phyloP scores from a whole-genome alignment of 2,113 vertebrate genomes.

The Alexandromys fortis region DNA sequence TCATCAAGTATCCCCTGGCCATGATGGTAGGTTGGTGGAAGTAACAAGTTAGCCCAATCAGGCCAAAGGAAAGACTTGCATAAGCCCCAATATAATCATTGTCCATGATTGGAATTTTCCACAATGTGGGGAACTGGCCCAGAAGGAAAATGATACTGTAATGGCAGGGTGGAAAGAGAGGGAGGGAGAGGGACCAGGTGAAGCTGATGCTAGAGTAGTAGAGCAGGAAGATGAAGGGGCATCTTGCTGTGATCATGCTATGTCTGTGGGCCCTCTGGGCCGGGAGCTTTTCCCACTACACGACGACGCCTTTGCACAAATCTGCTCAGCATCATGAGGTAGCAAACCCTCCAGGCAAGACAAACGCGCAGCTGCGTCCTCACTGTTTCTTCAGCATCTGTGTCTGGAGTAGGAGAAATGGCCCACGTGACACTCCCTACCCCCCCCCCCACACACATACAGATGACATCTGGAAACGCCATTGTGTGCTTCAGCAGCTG shows the following conservation, averaged over 20 bases:
- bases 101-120: background rate
- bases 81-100: background rate
- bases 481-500: background rate
- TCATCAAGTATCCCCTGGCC: background rate
- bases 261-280: background rate
- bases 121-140: background rate
- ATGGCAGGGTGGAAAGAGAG: background rate
- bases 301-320: background rate
- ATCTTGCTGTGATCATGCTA: accelerated
- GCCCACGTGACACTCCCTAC: background rate
- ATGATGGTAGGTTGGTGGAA: background rate
- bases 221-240: background rate
- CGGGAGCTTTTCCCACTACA: background rate
- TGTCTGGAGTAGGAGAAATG: background rate
- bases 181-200: background rate
- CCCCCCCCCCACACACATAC: background rate
- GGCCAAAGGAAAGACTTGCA: background rate
- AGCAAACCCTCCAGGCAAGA: background rate
- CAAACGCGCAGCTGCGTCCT: background rate
- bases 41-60: background rate
- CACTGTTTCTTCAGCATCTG: background rate
- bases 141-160: background rate
- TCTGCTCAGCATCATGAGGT: background rate
- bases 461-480: background rate
- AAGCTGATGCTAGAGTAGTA: background rate